Conservation (phyloP, 2,113 vertebrate species). For the Brachyistius frenatus region DNA sequence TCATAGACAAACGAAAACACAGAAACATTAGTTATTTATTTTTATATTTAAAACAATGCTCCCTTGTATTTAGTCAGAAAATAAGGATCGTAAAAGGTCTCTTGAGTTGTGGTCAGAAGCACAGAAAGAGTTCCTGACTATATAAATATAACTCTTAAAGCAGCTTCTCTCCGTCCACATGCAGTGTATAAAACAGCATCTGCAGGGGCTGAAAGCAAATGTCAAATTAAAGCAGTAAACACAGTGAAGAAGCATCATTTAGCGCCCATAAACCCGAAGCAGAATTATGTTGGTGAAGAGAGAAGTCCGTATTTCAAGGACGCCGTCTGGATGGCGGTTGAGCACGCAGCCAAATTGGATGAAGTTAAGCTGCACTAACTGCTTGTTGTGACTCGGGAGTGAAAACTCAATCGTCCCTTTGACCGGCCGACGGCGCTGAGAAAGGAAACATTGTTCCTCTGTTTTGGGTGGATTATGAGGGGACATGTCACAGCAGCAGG, state of each 20-base stretch:
- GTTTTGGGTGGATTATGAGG: conserved; percentile 76
- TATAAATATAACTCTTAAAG: not conserved
- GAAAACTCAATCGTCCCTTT: conserved; percentile 63
- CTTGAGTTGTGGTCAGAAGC: too few species aligned
- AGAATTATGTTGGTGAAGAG: conserved; percentile 27
- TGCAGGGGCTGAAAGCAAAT: conserved; percentile 48
- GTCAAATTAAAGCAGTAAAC: conserved; percentile 50
- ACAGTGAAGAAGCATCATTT: conserved; percentile 52
- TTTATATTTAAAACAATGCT: too few species aligned
- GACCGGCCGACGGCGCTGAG: conserved; percentile 39
- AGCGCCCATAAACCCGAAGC: conserved; percentile 29
- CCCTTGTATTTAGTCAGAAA: too few species aligned
- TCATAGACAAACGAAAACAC: too few species aligned
- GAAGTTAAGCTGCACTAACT: conserved; percentile 67
- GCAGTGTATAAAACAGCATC: conserved; percentile 12
- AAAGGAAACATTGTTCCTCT: conserved; percentile 68
- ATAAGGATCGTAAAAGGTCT: too few species aligned
- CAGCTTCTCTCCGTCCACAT: not conserved
- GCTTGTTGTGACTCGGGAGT: conserved; percentile 68
- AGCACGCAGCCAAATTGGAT: conserved; percentile 53
- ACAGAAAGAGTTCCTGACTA: too few species aligned
- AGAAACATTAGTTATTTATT: too few species aligned
- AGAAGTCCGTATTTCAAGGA: conserved; percentile 44
- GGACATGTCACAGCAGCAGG: conserved; percentile 84
- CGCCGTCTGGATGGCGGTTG: conserved; percentile 10